These are phyloP conservation scores for Amniataba percoides DNA, from an alignment of 2,797 vertebrate species.

Conservation along the genomic window DNA sequence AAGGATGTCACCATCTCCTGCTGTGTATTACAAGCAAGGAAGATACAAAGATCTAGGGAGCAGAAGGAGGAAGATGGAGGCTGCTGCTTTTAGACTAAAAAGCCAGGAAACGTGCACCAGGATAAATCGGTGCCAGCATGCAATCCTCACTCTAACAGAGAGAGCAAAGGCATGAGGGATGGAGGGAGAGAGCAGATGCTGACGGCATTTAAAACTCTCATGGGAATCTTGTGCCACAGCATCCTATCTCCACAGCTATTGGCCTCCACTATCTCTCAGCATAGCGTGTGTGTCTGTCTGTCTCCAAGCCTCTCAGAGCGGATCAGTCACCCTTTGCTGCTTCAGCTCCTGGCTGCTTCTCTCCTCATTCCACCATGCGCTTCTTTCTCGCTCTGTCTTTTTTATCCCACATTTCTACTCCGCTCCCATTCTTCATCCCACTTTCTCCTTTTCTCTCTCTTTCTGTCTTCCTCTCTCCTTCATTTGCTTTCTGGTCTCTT, in stretches of 20 bases:
- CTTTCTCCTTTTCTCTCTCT: conserved; percentile 18
- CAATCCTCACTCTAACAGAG: conserved; percentile 47
- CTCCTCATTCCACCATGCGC: conserved; percentile 62
- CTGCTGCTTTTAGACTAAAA: conserved; percentile 71
- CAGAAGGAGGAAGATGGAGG: conserved; percentile 47
- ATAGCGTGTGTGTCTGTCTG: conserved; percentile 69
- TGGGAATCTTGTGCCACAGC: conserved; percentile 74
- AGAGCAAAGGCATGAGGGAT: conserved; percentile 44
- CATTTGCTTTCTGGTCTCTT: conserved; percentile 17
- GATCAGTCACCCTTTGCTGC: conserved; percentile 86
- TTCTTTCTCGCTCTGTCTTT: conserved; percentile 49
- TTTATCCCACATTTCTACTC: conserved; percentile 53
- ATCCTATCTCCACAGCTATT: conserved; percentile 71
- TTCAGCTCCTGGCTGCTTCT: conserved; percentile 80
- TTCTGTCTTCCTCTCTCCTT: not conserved
- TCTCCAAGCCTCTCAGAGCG: conserved; percentile 79
- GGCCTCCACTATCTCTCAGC: conserved; percentile 70
- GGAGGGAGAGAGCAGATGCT: conserved; percentile 58
- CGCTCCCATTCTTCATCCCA: conserved; percentile 34
- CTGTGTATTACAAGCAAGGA: conserved; percentile 66
- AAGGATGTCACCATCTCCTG: conserved; percentile 67
- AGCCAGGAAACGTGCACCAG: conserved; percentile 47
- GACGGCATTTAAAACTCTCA: conserved; percentile 81
- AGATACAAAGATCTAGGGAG: conserved; percentile 51
- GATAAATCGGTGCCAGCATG: conserved; percentile 71